Evolutionary conservation across 2,113 vertebrate genomes (phyloP), one percentile per base, ranked within the genome.

Genomic region (Poeciliopsis turrubarensis): DNA sequence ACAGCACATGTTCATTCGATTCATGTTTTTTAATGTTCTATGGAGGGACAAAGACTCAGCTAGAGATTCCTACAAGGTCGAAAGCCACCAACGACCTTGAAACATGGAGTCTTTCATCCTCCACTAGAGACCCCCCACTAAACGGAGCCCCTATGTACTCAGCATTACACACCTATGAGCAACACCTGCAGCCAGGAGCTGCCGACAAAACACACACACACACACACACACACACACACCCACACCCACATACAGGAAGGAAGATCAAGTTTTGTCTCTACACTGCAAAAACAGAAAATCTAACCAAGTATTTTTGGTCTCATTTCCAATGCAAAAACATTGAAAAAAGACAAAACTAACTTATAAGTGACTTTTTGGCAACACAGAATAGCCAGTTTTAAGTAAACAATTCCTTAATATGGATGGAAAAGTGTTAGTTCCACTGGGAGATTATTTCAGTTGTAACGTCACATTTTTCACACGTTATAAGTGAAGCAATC

Each of bases 1-100:
- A 94, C 89, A 93, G 80, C 82, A 91, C 86, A 92, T 71, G 83
- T 91, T 93, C 89, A 93, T 68, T 80, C 76, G 86, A 80, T 61
- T 41, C 10, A 73, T 41, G 65, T 72, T 80, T 60, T 85, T 84
- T 83, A 72, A 70, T 80, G 76, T 32, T 71, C 75, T 25, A 69
- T 22, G 80, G 84, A 60, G 66, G 78, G 68, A 57, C 51, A 26
- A 15, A 31, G 70, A 75, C 75, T 64, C 27, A 76, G 84, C 73
- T 19, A 51, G 22, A 68, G 51, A 47, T 71, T 3, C 47, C 37
- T 54, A 78, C 44, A 39, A 31, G 32, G 54, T 19, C 77, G 1
- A 10, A 47, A 57, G 73, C 22, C 15, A 37, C 63, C 72, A 74
- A 41, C 72, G 84, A 81, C 64, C 73, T 47, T 73, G 81, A 81